Evolutionary conservation across 2,888 invertebrate genomes (phyloP).

Genomic region (Andricus quercusramuli): DNA sequence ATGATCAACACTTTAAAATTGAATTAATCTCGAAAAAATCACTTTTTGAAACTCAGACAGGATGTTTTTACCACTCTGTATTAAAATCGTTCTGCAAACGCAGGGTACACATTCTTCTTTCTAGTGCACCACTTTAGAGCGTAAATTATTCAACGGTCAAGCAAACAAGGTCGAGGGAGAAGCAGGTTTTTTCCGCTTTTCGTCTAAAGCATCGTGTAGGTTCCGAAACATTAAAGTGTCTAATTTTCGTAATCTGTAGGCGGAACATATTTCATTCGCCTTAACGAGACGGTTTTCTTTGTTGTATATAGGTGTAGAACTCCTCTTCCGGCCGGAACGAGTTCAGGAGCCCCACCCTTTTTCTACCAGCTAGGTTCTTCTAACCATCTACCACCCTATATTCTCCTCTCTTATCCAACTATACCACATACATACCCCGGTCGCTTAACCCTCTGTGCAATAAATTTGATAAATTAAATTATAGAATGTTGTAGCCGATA

Average conservation of each 20-base stretch:
- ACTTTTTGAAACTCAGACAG: not conserved
- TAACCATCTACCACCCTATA: constrained; percentile 21
- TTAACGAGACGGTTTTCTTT: constrained; percentile 55
- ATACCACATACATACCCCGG: constrained; percentile 51
- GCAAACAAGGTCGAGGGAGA: not conserved
- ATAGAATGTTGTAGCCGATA: constrained; percentile 50
- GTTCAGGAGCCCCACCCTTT: constrained; percentile 48
- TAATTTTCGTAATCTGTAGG: constrained; percentile 55
- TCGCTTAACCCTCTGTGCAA: constrained; percentile 48
- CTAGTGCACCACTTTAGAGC: not conserved
- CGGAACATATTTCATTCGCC: constrained; percentile 52
- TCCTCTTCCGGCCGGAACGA: constrained; percentile 35
- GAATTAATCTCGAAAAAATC: not conserved
- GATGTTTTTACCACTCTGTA: not conserved
- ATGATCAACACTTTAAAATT: too few species aligned
- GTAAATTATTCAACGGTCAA: constrained; percentile 15
- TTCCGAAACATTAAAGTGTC: constrained; percentile 54
- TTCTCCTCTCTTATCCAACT: constrained; percentile 45
- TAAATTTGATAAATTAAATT: constrained; percentile 55
- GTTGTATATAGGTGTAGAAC: constrained; percentile 44
- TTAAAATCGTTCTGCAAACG: not conserved
- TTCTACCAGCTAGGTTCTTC: constrained; percentile 45
- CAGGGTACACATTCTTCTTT: not conserved
- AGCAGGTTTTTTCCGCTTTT: not conserved
- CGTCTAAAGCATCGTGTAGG: not conserved